Evolutionary conservation across 2,888 invertebrate genomes (phyloP), one percentile per base, ranked within the genome.

Genomic region (Ganaspis brasiliensis): DNA sequence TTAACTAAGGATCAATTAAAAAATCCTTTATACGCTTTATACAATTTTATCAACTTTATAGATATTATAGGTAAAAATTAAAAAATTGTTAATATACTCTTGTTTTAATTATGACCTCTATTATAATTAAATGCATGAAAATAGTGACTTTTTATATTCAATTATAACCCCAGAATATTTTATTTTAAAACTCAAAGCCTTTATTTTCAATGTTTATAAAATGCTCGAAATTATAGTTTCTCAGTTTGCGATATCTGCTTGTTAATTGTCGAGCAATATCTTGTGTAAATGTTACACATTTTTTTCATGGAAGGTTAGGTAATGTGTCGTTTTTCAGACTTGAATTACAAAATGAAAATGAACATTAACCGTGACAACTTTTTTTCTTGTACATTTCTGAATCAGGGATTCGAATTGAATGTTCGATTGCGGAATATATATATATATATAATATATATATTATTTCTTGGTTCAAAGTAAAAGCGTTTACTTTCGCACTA

Each of bases 401-500:
- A 40, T 31, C 19, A 56, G 2, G 40, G 37, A 37, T 16, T 40
- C 37, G 12, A 19, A 12, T 2, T 19, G 61, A 37, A 14, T 59
- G 19, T 19, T 35, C 61, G 61, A 61, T 37, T 12, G 37, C 61
- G 10, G 37, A 61, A 61, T 37, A n/a, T n/a, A n/a, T n/a, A n/a
- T n/a, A n/a, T n/a, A n/a, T n/a, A n/a, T n/a, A n/a, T n/a, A n/a
- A n/a, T n/a, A n/a, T n/a, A n/a, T n/a, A n/a, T n/a, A n/a, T n/a
- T n/a, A 61, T 37, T 37, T 16, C 35, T 16, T 12, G 35, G 12
- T 16, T 21, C 21, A 31, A 74, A 63, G 26, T 49, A 56, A 45
- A 57, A 57, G 14, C 21, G 74, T 83, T 83, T 83, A 80, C 81
- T 84, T 80, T 77, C 72, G 74, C 78, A 81, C 81, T 85, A 84